These are phyloP conservation scores for Forpus xanthops DNA, from an alignment of 2,797 vertebrate species.

Conservation along the genomic window DNA sequence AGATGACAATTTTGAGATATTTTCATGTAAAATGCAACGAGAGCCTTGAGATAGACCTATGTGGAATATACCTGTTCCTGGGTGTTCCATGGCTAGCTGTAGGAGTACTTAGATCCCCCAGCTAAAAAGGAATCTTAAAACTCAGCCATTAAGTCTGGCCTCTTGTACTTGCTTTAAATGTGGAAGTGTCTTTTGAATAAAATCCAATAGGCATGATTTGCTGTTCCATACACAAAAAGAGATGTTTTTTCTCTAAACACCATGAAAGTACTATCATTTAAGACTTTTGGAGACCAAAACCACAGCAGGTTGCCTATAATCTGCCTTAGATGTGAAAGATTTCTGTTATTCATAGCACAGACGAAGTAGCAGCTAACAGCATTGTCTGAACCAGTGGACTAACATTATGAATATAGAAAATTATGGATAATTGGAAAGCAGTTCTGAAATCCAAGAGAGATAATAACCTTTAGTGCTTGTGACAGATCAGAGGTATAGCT, in stretches of 20 bases:
- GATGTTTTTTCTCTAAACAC: constrained; percentile 61
- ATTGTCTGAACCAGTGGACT: constrained; percentile 30
- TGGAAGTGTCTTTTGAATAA: background rate
- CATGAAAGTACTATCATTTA: constrained; percentile 27
- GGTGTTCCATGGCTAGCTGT: background rate
- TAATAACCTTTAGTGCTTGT: constrained; percentile 11
- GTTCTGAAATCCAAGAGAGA: constrained; percentile 49
- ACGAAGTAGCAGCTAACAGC: background rate
- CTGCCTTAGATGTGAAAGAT: constrained; percentile 38
- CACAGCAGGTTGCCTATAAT: constrained; percentile 56
- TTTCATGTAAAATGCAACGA: background rate
- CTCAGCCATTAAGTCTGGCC: background rate
- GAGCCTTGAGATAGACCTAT: background rate
- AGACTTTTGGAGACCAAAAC: constrained; percentile 41
- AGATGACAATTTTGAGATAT: background rate
- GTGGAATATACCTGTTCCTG: rapidly evolving
- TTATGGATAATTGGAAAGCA: constrained; percentile 63
- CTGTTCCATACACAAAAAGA: background rate
- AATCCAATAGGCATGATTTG: constrained; percentile 18
- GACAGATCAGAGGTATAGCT: constrained; percentile 40
- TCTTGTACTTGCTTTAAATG: background rate
- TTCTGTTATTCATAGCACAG: constrained; percentile 18
- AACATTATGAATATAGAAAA: constrained; percentile 54
- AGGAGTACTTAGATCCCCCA: background rate
- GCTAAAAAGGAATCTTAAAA: background rate